Evolutionary conservation across 1,140 invertebrate genomes (phyloP), one percentile per base, ranked within the genome.

Genomic region (Drosophila obscura): DNA sequence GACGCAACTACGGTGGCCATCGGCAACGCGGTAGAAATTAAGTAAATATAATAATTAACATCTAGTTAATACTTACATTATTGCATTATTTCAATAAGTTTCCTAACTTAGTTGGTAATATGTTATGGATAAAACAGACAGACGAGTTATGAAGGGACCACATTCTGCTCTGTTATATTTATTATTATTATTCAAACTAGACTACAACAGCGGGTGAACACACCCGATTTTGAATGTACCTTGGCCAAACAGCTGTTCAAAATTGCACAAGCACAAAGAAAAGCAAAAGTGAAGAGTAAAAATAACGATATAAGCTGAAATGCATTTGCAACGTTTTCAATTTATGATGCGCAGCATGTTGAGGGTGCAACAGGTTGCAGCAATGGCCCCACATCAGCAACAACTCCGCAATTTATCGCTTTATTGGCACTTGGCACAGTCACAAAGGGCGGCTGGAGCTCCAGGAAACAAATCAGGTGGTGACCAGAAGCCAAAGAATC

Each of bases 361-460:
- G 19, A 50, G 67, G 7, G 22, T 68, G 9, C 78, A 60, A 19
- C 59, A 74, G 15, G 8, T 59, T 13, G 7, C 48, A 4, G 15
- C 55, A n/a, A n/a, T 44, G 9, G 44, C 5, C 5, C n/a, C 7
- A 16, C 44, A 57, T 6, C 56, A 51, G 19, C 63, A 81, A 22
- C 52, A 59, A 15, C 15, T 48, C 3, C 66, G 57, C 6, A 50
- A 19, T 13, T 16, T 71, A 7, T 48, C 55, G 2, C 39, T 80
- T 9, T 45, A 75, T 3, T 59, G 73, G 28, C 51, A 45, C 28
- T 56, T 87, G 56, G 67, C 74, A 35, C 78, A 71, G 59, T 67
- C 57, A n/a, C 68, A 72, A 19, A 51, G 43, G 41, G 41, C 67
- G 68, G 56, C 41, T 28, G 48, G 48, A 31, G 52, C 51, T 5